Conservation (phyloP, 2,888 invertebrate genomes). For the Vanessa cardui region DNA sequence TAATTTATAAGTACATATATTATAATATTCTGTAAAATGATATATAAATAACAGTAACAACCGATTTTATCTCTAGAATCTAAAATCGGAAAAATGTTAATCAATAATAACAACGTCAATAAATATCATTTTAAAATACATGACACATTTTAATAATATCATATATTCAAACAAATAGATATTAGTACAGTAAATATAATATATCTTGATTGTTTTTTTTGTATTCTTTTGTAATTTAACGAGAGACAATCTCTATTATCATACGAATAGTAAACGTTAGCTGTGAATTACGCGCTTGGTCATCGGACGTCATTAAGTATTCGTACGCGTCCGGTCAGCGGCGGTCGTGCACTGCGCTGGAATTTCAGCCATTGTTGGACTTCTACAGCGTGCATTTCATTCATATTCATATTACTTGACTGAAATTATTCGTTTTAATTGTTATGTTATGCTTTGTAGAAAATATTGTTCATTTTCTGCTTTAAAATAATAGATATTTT, state of each 20-base stretch:
- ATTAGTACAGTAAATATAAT: too few relatives aligned
- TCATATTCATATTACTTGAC: constrained; percentile 29
- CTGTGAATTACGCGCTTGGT: constrained; percentile 24
- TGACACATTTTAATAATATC: too few relatives aligned
- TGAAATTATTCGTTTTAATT: constrained; percentile 22
- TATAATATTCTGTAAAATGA: too few relatives aligned
- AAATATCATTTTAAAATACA: too few relatives aligned
- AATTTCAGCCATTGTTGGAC: constrained; percentile 53
- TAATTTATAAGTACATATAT: too few relatives aligned
- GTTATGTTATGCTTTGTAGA: constrained; percentile 11
- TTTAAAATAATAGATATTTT: not conserved
- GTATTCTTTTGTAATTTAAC: too few relatives aligned
- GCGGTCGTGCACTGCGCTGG: constrained; percentile 46
- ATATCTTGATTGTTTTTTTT: too few relatives aligned
- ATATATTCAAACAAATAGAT: too few relatives aligned
- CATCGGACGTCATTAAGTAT: constrained; percentile 33
- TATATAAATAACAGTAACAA: too few relatives aligned
- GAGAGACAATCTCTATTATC: constrained; percentile 2
- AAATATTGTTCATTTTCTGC: not conserved
- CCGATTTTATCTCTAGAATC: too few relatives aligned
- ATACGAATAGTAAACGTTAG: constrained; percentile 9
- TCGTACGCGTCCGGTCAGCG: constrained; percentile 29
- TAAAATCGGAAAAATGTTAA: too few relatives aligned
- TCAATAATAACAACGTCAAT: too few relatives aligned
- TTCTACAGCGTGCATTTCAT: constrained; percentile 19